Percentiles rank a stretch among this genome's conserved stretches.
Evolutionary conservation across 2,888 invertebrate species (phyloP).

Genomic region (Eupithecia exiguata): DNA sequence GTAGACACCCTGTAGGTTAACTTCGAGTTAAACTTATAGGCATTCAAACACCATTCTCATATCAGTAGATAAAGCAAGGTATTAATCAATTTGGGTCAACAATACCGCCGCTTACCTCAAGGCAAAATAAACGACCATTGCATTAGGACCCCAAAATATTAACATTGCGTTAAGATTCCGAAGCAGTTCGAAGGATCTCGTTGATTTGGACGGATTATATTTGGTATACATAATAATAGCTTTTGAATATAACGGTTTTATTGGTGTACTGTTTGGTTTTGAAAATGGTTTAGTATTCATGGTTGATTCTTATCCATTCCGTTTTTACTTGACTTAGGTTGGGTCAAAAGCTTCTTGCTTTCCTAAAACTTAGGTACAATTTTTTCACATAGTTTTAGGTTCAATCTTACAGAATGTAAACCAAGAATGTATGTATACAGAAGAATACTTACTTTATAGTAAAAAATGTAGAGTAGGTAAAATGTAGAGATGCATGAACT

Average conservation of each 20-base stretch:
- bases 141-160: constrained; percentile 50
- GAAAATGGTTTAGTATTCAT: not conserved
- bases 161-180: constrained; percentile 8
- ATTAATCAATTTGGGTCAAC: constrained; percentile 79
- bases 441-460: not conserved
- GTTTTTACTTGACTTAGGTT: not conserved
- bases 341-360: not conserved
- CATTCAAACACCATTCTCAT: constrained; percentile 79
- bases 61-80: constrained; percentile 80
- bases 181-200: constrained; percentile 6
- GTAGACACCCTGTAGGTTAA: constrained; percentile 58
- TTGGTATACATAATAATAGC: constrained; percentile 8
- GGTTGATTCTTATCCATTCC: not conserved
- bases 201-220: constrained; percentile 3
- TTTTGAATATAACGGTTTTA: constrained; percentile 15
- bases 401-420: not conserved
- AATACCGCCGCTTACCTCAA: constrained; percentile 76
- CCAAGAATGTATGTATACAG: not conserved
- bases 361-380: no score
- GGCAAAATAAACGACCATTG: constrained; percentile 58
- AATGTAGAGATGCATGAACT: no score
- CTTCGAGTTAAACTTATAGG: constrained; percentile 73
- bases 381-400: no score
- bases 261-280: constrained; percentile 11
- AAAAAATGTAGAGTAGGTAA: no score